Conservation (phyloP, 2,113 vertebrate genomes). For the Pedetes capensis region DNA sequence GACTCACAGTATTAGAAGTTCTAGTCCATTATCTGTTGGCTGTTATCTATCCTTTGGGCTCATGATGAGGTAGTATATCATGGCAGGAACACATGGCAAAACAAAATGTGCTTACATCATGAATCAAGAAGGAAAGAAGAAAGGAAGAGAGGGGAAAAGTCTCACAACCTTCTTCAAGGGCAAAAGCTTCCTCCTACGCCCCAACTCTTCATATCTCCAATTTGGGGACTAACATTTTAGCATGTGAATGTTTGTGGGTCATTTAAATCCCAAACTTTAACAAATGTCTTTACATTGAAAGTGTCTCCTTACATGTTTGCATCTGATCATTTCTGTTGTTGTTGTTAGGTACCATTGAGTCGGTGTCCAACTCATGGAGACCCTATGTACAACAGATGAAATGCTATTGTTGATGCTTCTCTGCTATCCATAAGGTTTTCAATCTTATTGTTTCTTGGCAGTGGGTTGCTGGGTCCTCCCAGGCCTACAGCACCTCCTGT, state of each 20-base stretch:
- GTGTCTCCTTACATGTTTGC: neutral
- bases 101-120: neutral
- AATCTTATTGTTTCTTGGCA: too few species aligned
- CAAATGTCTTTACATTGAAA: neutral
- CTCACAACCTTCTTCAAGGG: neutral
- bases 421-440: too few species aligned
- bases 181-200: neutral
- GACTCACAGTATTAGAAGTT: too few species aligned
- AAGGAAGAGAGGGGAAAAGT: neutral
- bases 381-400: too few species aligned
- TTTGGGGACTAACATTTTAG: accelerated
- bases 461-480: too few species aligned
- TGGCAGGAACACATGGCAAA: neutral
- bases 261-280: neutral
- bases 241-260: neutral
- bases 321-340: too few species aligned
- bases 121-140: neutral
- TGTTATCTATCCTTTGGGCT: neutral
- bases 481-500: too few species aligned
- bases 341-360: too few species aligned
- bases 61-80: neutral
- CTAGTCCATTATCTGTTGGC: neutral
- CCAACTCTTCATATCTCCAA: neutral
- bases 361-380: too few species aligned
- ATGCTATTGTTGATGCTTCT: too few species aligned